Percentiles rank a stretch among this genome's conserved stretches.
Conservation (phyloP, 2,797 vertebrate genomes). For the Argya squamiceps region DNA sequence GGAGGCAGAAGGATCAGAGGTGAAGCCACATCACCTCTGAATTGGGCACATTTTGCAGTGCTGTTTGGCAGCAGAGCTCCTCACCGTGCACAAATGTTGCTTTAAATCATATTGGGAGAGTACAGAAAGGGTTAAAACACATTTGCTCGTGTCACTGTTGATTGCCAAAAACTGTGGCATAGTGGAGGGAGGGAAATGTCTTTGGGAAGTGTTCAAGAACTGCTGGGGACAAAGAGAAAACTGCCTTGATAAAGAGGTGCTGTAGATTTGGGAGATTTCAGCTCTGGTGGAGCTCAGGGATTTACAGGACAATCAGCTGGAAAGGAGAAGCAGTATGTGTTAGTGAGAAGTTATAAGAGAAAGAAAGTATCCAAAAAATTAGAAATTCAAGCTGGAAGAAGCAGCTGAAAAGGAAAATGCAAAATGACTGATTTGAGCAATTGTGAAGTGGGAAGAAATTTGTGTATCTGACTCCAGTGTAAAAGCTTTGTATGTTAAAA, state of each 20-base stretch:
- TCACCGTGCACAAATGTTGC: not conserved
- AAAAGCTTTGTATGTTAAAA: not conserved
- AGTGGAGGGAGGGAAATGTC: not conserved
- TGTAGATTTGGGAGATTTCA: not conserved
- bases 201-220: not conserved
- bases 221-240: not conserved
- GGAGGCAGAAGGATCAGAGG: not conserved
- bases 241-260: not conserved
- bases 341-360: not conserved
- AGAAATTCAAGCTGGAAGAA: not conserved
- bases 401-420: not conserved
- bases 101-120: not conserved
- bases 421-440: not conserved
- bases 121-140: not conserved
- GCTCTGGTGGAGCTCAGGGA: not conserved
- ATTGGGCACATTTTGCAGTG: not conserved
- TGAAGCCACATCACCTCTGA: not conserved
- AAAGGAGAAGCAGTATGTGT: not conserved
- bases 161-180: not conserved
- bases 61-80: not conserved
- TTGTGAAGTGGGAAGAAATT: not conserved
- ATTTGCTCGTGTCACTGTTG: not conserved
- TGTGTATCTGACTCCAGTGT: not conserved
- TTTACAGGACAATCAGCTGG: not conserved
- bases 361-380: not conserved